phyloP scores from a whole-genome alignment of 2,797 vertebrate genomes.

The Staurois parvus region DNA sequence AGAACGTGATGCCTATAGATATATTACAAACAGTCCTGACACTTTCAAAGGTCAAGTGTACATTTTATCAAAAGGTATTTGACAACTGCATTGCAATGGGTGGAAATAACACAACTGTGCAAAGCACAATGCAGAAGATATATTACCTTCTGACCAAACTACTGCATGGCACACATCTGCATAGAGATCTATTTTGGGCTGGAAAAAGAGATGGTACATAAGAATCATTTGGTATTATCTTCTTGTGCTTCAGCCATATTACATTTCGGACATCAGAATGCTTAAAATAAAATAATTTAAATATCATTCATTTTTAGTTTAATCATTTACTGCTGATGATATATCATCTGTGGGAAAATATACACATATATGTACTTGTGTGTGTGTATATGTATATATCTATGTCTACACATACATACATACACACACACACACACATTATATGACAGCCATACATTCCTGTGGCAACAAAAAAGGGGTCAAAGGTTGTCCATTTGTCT shows the following conservation, averaged over 20 bases:
- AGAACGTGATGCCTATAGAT: background rate
- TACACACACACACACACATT: slow-evolving; percentile 28
- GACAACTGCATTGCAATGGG: background rate
- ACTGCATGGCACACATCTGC: slow-evolving; percentile 30
- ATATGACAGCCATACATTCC: slow-evolving; percentile 46
- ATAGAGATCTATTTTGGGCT: slow-evolving; percentile 8
- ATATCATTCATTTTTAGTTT: slow-evolving; percentile 37
- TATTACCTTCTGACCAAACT: background rate
- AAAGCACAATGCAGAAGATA: background rate
- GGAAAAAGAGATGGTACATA: background rate
- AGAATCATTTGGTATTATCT: slow-evolving; percentile 22
- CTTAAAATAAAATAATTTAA: slow-evolving; percentile 60
- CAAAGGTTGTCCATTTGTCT: slow-evolving; percentile 32
- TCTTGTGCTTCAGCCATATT: slow-evolving; percentile 54
- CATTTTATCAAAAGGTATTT: slow-evolving; percentile 26
- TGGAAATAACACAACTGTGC: slow-evolving; percentile 10
- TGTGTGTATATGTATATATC: slow-evolving; percentile 35
- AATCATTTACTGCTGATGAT: slow-evolving; percentile 48
- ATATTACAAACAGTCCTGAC: background rate
- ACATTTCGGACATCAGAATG: slow-evolving; percentile 10
- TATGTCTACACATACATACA: slow-evolving; percentile 35
- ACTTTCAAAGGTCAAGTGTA: slow-evolving; percentile 1
- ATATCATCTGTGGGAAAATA: slow-evolving; percentile 28
- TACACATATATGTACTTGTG: slow-evolving; percentile 23
- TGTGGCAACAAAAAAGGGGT: slow-evolving; percentile 50